Evolutionary conservation across 1,140 invertebrate genomes (phyloP).

Genomic region (Pseudomyrmex cubaensis): DNA sequence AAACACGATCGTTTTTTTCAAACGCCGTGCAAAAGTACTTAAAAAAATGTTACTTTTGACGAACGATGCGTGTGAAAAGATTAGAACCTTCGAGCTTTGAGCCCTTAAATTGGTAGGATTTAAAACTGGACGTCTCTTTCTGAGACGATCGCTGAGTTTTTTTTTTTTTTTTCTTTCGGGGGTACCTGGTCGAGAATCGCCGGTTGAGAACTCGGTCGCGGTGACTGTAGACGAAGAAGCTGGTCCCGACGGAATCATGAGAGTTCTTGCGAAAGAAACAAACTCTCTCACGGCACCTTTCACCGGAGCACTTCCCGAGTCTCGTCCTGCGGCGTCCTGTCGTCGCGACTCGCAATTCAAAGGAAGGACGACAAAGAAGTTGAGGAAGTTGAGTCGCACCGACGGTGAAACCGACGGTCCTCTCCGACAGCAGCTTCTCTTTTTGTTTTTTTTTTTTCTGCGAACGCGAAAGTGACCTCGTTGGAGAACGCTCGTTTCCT

Average conservation of each 20-base stretch:
- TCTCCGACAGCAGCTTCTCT: background rate
- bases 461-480: constrained; percentile 36
- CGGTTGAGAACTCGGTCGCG: background rate
- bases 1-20: background rate
- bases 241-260: constrained; percentile 19
- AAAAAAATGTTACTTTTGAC: too few species aligned
- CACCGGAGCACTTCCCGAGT: constrained; percentile 46
- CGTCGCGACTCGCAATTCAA: background rate
- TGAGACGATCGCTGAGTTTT: background rate
- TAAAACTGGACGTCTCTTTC: background rate
- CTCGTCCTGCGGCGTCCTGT: constrained; percentile 31
- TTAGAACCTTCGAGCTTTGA: background rate
- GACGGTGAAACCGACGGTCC: background rate
- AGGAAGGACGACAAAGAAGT: background rate
- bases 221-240: background rate
- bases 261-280: constrained; percentile 8
- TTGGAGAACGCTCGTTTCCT: constrained; percentile 56
- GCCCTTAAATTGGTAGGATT: background rate
- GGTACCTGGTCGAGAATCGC: background rate
- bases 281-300: constrained; percentile 54
- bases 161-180: background rate
- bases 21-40: background rate
- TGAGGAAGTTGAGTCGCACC: background rate
- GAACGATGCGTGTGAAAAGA: background rate
- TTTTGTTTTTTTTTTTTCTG: background rate